Base-by-base conservation (phyloP, 2,797 vertebrate genomes). In the Luscinia luscinia region DNA sequence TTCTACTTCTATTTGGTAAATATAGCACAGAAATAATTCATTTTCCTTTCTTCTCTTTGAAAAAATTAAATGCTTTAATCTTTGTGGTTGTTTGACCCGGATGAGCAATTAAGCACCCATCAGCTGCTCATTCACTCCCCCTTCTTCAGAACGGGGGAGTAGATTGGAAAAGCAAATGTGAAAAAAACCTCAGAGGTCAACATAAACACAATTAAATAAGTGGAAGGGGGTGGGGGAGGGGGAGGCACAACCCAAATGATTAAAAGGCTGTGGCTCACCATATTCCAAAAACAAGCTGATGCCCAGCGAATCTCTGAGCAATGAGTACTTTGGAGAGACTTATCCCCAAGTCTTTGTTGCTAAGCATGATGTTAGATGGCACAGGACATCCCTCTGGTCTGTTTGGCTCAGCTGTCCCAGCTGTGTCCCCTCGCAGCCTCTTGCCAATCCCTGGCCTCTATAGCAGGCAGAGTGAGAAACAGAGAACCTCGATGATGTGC, bases 151-250 rank as follows among this genome's bases (percentile, higher is more conserved):
- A 41, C 36, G 7, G 13, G 14, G 13, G 24, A 82, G 43, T 58
- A 18, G 15, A 27, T 1, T 72, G 45, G n/a, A 55, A 79, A 26
- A 73, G 19, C 14, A 61, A 89, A 79, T 28, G 20, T 84, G 48
- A 73, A 58, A 48, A 87, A 40, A 64, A 66, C 9, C 8, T 79
- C 22, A 12, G 11, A 21, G 10, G 26, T 87, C 41, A 61, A 68
- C 18, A 57, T 59, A 67, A 81, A 81, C 27, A 64, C 19, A 70
- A 5, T 41, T 75, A 49, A 72, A n/a, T 70, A 84, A 68, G 9
- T 28, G 14, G 70, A 74, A 12, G 2, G 6, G 6, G 2, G 2
- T 20, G 23, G 20, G 2, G 11, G 11, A 2, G 1, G 6, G 17
- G 15, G 11, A n/a, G 14, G 18, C 1, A 9, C 55, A 67, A 13